Conservation (phyloP, 1,140 invertebrate genomes). For the Drosophila malerkotliana region DNA sequence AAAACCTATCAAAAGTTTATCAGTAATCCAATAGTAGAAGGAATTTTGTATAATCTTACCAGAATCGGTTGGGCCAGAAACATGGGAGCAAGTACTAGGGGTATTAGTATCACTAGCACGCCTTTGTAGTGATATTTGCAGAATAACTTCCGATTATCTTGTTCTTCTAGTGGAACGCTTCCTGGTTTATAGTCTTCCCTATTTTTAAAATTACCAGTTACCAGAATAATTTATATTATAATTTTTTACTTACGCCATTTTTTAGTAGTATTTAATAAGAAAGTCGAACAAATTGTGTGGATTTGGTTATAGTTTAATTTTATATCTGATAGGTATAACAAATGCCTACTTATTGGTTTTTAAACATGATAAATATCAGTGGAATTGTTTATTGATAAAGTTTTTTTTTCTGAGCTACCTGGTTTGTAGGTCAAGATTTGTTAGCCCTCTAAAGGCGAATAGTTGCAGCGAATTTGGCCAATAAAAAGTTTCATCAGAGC, state of each 20-base stretch:
- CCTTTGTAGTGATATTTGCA: conserved; percentile 64
- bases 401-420: conserved; percentile 39
- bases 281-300: background rate
- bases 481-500: conserved; percentile 67
- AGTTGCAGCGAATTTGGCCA: conserved; percentile 52
- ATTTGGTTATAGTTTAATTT: background rate
- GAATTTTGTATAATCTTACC: conserved; percentile 9
- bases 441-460: conserved; percentile 13
- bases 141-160: conserved; percentile 47
- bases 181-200: conserved; percentile 56
- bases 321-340: background rate
- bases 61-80: conserved; percentile 12
- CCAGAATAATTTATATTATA: no score
- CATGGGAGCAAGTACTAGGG: conserved; percentile 36
- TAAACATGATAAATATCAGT: no score
- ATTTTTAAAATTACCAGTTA: background rate
- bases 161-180: conserved; percentile 16
- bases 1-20: conserved; percentile 12
- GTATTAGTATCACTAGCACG: conserved; percentile 39
- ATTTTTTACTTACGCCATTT: background rate
- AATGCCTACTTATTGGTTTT: background rate
- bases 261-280: background rate
- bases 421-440: conserved; percentile 38
- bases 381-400: conserved; percentile 62
- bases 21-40: background rate